Base-by-base conservation (phyloP, 2,888 invertebrate species). In the Gandaritis pyraliata region DNA sequence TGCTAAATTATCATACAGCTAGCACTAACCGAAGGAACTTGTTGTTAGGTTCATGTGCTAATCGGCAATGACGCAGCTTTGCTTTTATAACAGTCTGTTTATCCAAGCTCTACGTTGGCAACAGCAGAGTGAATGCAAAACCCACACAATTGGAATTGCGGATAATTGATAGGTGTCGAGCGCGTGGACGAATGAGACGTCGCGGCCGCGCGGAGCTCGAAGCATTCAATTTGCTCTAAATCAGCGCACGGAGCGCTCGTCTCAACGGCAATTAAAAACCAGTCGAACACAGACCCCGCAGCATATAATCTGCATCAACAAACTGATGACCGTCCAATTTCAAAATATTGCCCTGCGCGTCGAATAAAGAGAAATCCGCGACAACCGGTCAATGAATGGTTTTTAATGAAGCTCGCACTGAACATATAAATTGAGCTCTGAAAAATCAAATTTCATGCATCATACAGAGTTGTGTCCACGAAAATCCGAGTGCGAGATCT, bases 191-290 rank as follows among this genome's bases (percentile, higher is more conserved):
- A 85, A 84, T 82, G 81, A 84, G 82, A 83, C 73, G 81, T 80
- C 74, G 72, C 65, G 70, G 76, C 72, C 75, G 74, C 76, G 76
- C 72, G 70, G 70, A 70, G 78, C 80, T 81, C 75, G 69, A 75
- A 85, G 80, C 82, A 82, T 86, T 87, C 86, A 88, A 87, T 87
- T 85, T 84, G 78, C 85, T 82, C 74, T 83, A 87, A 87, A 87
- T 87, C 86, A 87, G 81, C 77, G 74, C 76, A 72, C 74, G 72
- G 73, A 75, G 76, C 77, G 73, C 72, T 72, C 72, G 72, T 72
- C 74, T 70, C 73, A 64, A 63, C 72, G 72, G 80, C 84, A 87
- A 87, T 87, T 88, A 86, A 86, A 79, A 88, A 84, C 79, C 76
- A 78, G 77, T 78, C 76, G 75, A 76, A 75, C 75, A 73, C 70